A percentile compares a stretch with the other conserved stretches of the same genome.
Conservation (phyloP, 2,797 vertebrate species). For the Urocyon cinereoargenteus region DNA sequence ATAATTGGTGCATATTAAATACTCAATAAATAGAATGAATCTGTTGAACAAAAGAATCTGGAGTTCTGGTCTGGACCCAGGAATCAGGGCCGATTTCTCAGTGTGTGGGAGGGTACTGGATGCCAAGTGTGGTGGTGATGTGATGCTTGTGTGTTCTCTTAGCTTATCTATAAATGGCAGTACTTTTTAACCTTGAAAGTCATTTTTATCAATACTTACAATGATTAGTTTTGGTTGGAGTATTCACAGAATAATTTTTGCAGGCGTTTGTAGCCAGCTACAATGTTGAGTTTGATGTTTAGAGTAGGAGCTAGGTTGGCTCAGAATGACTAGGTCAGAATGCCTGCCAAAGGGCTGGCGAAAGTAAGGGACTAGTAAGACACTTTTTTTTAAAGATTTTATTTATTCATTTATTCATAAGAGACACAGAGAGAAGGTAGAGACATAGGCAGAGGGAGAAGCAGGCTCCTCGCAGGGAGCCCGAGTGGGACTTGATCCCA, state of each 20-base stretch:
- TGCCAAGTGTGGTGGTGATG: not conserved
- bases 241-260: not conserved
- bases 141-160: not conserved
- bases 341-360: not conserved
- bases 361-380: not conserved
- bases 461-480: too few relatives aligned
- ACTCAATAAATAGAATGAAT: not conserved
- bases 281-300: not conserved
- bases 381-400: not conserved
- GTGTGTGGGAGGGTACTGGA: not conserved
- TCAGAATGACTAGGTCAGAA: not conserved
- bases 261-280: not conserved
- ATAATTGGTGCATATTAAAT: not conserved
- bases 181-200: slow-evolving; percentile 14
- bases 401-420: too few relatives aligned
- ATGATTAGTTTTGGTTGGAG: not conserved
- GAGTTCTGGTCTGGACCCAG: not conserved
- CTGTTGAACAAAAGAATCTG: not conserved
- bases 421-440: too few relatives aligned
- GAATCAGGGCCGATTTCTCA: not conserved
- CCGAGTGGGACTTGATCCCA: too few relatives aligned
- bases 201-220: not conserved
- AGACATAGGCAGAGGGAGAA: too few relatives aligned
- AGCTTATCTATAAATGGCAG: not conserved
- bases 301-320: not conserved